phyloP scores from a whole-genome alignment of 2,888 invertebrate genomes.

The Stenodema calcarata region DNA sequence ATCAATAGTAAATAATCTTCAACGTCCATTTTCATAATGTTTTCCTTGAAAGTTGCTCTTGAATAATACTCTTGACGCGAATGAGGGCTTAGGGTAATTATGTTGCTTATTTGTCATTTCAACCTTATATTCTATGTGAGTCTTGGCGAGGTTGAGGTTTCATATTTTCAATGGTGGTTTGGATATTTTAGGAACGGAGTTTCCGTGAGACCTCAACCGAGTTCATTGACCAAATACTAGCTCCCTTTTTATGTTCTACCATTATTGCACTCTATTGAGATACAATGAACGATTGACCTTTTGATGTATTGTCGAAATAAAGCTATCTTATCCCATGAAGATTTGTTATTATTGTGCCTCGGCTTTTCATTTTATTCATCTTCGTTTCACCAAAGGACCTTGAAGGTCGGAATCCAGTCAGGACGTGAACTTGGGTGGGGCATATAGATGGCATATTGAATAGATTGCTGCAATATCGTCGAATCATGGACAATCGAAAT shows the following conservation, averaged over 20 bases:
- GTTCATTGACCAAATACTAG: not conserved
- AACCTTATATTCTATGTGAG: not conserved
- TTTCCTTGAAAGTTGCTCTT: not conserved
- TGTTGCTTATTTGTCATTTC: not conserved
- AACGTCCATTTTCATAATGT: not conserved
- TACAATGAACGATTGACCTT: not conserved
- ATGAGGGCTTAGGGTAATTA: not conserved
- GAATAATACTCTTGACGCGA: not conserved
- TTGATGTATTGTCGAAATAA: not conserved
- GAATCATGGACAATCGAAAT: too few relatives aligned
- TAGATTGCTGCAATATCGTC: too few relatives aligned
- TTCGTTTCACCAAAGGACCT: too few relatives aligned
- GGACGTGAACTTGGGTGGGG: too few relatives aligned
- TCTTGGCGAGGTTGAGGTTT: not conserved
- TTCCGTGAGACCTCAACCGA: not conserved
- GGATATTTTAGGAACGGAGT: not conserved
- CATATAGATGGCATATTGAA: too few relatives aligned
- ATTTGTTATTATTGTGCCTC: not conserved
- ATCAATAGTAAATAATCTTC: not conserved
- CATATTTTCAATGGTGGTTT: not conserved
- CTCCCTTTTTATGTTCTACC: not conserved
- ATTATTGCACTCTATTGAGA: not conserved
- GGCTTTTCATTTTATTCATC: too few relatives aligned
- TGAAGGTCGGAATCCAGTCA: too few relatives aligned
- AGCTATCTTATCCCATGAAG: not conserved